Evolutionary conservation across 2,113 vertebrate genomes (phyloP).

Genomic region (Hippoglossus stenolepis): DNA sequence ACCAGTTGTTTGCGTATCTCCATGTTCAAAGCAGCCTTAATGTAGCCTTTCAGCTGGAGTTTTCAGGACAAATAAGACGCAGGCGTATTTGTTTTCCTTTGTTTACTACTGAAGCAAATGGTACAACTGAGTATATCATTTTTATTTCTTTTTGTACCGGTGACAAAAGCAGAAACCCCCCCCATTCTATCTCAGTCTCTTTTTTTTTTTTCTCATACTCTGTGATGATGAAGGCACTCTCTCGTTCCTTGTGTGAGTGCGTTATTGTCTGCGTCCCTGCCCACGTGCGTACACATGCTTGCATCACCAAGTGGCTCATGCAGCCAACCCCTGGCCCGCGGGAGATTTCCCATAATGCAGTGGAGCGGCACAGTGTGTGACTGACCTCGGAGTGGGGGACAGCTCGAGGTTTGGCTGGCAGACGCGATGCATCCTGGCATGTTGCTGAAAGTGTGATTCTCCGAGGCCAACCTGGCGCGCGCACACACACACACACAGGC

Average conservation of each 20-base stretch:
- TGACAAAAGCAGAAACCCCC: slow-evolving; percentile 33
- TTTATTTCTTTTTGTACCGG: slow-evolving; percentile 26
- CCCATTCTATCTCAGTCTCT: not conserved
- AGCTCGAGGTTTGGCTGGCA: slow-evolving; percentile 60
- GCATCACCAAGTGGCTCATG: slow-evolving; percentile 61
- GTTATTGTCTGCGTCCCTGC: slow-evolving; percentile 30
- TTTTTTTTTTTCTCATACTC: not conserved
- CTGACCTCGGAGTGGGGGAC: slow-evolving; percentile 63
- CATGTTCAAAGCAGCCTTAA: slow-evolving; percentile 34
- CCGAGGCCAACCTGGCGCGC: slow-evolving; percentile 57
- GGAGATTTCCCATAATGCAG: slow-evolving; percentile 74
- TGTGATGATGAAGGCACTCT: slow-evolving; percentile 48
- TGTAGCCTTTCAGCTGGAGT: slow-evolving; percentile 23
- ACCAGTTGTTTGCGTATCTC: slow-evolving; percentile 54
- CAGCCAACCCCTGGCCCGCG: slow-evolving; percentile 44
- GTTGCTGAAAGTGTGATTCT: slow-evolving; percentile 75
- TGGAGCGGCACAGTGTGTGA: slow-evolving; percentile 62
- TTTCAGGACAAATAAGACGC: slow-evolving; percentile 40
- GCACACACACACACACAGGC: not conserved
- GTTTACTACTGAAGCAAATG: slow-evolving; percentile 30
- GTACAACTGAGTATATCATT: slow-evolving; percentile 27
- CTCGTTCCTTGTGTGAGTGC: not conserved
- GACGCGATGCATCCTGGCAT: slow-evolving; percentile 73
- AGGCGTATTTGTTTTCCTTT: slow-evolving; percentile 45
- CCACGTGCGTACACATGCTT: slow-evolving; percentile 49